A percentile compares a stretch with the other conserved stretches of the same genome.
These are phyloP conservation scores for Eudemis profundana DNA, from an alignment of 2,888 invertebrate genomes.

Conservation along the genomic window DNA sequence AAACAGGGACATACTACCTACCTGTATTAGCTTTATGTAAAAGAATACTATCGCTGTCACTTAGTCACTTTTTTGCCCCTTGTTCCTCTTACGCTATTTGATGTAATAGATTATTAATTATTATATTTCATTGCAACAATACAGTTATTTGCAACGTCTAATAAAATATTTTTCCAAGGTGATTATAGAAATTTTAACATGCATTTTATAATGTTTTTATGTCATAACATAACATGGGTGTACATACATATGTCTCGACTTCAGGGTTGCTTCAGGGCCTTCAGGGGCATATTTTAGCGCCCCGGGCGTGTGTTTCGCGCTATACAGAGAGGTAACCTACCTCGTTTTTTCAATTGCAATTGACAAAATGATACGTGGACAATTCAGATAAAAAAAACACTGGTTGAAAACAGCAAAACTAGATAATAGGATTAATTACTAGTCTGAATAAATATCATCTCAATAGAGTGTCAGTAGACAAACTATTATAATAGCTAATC, in stretches of 20 bases:
- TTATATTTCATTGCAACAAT: conserved; percentile 1
- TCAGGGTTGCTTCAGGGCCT: too few relatives aligned
- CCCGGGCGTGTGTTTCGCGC: too few relatives aligned
- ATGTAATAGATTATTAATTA: too few relatives aligned
- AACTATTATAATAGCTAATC: conserved; percentile 11
- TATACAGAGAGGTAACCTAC: too few relatives aligned
- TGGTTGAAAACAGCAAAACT: not conserved
- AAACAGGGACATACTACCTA: not conserved
- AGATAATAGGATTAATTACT: not conserved
- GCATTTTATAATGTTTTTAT: not conserved
- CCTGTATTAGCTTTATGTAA: too few relatives aligned
- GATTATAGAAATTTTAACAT: not conserved
- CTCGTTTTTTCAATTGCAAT: too few relatives aligned
- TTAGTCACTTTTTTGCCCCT: not conserved
- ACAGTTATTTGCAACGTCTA: not conserved
- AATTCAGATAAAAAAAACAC: not conserved
- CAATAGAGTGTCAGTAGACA: conserved; percentile 10
- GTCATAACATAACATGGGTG: not conserved
- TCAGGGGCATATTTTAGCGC: too few relatives aligned
- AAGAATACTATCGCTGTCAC: too few relatives aligned
- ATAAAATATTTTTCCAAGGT: not conserved
- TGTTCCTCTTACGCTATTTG: too few relatives aligned
- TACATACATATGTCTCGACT: too few relatives aligned
- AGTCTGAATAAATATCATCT: conserved; percentile 8
- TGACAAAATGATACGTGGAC: not conserved